Evolutionary conservation across 1,140 invertebrate species (phyloP).

Genomic region (Microplitis demolitor): DNA sequence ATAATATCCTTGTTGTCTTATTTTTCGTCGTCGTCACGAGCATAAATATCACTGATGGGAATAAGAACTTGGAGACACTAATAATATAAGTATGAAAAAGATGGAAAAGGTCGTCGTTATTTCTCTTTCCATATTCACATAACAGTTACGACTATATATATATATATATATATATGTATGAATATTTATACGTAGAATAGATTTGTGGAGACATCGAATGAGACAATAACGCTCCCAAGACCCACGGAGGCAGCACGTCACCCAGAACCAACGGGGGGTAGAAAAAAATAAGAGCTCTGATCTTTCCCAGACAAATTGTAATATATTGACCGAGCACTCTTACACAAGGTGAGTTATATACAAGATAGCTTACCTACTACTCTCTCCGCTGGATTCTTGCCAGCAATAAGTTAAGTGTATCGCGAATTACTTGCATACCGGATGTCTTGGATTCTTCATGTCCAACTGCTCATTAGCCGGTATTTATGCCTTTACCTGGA

Average conservation of each 20-base stretch:
- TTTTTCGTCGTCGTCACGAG: conserved; percentile 2
- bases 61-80: neutral
- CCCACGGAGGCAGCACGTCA: neutral
- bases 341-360: conserved; percentile 44
- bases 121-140: neutral
- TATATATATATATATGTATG: neutral
- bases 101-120: neutral
- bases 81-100: conserved; percentile 1
- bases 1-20: neutral
- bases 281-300: conserved; percentile 33
- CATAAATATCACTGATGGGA: conserved; percentile 19
- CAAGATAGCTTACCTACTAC: neutral
- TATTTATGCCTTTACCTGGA: neutral
- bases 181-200: neutral
- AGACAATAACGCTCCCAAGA: conserved; percentile 18
- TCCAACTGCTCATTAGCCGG: neutral
- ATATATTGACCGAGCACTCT: conserved; percentile 48
- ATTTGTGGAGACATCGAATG: conserved; percentile 13
- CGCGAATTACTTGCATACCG: neutral
- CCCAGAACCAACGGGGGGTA: too few species aligned
- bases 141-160: too few species aligned
- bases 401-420: neutral
- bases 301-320: conserved; percentile 58
- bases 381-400: neutral
- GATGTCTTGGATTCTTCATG: neutral